phyloP scores from a whole-genome alignment of 2,888 invertebrate species.

The Sinohyriopsis cumingii region DNA sequence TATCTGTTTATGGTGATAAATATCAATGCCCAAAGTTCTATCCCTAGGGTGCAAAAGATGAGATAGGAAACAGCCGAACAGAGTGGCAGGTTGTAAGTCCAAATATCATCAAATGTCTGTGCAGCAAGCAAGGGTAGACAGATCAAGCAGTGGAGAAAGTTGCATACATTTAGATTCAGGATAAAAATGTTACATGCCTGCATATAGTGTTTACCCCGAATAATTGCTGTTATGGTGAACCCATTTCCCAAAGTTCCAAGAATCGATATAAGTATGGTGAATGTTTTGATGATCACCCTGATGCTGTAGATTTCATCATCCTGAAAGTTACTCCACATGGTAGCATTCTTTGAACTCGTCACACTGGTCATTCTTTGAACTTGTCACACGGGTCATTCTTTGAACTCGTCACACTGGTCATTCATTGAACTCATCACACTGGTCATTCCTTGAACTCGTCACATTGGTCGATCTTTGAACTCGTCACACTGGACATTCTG shows the following conservation, averaged over 20 bases:
- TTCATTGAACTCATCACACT: too few relatives aligned
- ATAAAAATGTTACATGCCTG: constrained; percentile 42
- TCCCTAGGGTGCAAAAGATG: constrained; percentile 35
- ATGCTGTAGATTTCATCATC: not conserved
- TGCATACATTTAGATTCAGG: constrained; percentile 39
- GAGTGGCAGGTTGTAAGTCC: constrained; percentile 13
- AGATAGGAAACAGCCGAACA: constrained; percentile 38
- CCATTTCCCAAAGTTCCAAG: constrained; percentile 37
- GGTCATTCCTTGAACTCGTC: too few relatives aligned
- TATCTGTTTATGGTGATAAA: constrained; percentile 47
- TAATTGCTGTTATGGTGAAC: constrained; percentile 31
- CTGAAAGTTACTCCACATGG: too few relatives aligned
- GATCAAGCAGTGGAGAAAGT: constrained; percentile 32
- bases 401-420: too few relatives aligned
- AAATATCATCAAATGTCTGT: constrained; percentile 27
- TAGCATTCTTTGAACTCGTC: too few relatives aligned
- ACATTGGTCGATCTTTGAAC: too few relatives aligned
- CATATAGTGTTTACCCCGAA: constrained; percentile 31
- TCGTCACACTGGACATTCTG: too few relatives aligned
- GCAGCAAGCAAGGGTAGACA: constrained; percentile 30
- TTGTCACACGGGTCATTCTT: too few relatives aligned
- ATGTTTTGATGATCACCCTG: constrained; percentile 13
- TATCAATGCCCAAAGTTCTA: constrained; percentile 41
- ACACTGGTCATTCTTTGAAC: too few relatives aligned
- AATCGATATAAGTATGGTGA: constrained; percentile 25